A percentile compares a stretch with the other conserved stretches of the same genome.
Conservation (phyloP, 2,888 invertebrate genomes). For the Conchocele bisecta region DNA sequence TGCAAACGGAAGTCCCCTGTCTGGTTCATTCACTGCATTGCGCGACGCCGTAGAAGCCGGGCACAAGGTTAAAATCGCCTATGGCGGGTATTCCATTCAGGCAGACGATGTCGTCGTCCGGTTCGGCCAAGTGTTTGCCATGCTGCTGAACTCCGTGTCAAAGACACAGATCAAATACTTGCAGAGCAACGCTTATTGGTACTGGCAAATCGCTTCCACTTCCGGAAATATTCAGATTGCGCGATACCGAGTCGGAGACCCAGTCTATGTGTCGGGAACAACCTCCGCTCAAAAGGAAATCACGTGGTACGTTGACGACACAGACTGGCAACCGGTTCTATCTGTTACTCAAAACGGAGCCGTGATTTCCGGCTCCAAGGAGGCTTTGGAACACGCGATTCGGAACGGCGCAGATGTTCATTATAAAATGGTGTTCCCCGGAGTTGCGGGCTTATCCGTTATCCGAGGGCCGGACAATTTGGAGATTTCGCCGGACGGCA, state of each 20-base stretch:
- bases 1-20: conserved; percentile 7
- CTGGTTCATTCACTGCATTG: conserved; percentile 14
- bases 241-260: conserved; percentile 6
- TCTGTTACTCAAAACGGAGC: background rate
- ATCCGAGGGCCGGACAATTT: conserved; percentile 12
- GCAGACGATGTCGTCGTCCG: conserved; percentile 11
- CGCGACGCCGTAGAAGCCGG: conserved; percentile 6
- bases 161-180: conserved; percentile 6
- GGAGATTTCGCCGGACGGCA: background rate
- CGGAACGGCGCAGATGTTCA: conserved; percentile 18
- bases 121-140: conserved; percentile 22
- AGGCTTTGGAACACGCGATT: conserved; percentile 3
- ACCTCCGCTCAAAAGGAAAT: background rate
- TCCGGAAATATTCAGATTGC: conserved; percentile 6
- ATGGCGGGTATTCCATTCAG: conserved; percentile 1
- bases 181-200: conserved; percentile 6
- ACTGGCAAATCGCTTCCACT: conserved; percentile 20
- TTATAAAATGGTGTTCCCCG: conserved; percentile 4
- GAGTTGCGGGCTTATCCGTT: background rate
- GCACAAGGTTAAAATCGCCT: conserved; percentile 18
- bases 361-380: conserved; percentile 17
- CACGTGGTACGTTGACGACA: conserved; percentile 27
- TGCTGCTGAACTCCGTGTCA: conserved; percentile 8
- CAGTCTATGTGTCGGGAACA: background rate
- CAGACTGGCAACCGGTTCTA: conserved; percentile 18